Evolutionary conservation across 1,140 invertebrate genomes (phyloP).

Genomic region (Drosophila insularis): DNA sequence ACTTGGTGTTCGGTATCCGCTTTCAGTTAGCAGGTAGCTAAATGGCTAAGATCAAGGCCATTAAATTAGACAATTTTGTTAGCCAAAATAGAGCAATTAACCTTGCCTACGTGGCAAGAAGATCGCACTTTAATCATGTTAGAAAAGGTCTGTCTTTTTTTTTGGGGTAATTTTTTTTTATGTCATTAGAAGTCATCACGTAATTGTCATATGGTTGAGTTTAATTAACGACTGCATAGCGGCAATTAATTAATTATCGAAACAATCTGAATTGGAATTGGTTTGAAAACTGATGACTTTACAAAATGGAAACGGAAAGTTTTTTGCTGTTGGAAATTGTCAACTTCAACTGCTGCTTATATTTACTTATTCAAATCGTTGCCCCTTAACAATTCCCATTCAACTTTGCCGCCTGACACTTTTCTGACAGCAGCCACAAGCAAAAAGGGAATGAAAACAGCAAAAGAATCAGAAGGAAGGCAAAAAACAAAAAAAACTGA

Average conservation of each 20-base stretch:
- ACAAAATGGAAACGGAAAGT: constrained; percentile 3
- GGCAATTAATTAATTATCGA: constrained; percentile 60
- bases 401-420: constrained; percentile 81
- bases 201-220: constrained; percentile 41
- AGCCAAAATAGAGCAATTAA: constrained; percentile 73
- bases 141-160: constrained; percentile 7
- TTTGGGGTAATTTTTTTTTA: constrained; percentile 13
- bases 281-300: not conserved
- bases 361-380: constrained; percentile 81
- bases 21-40: constrained; percentile 33
- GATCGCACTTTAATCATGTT: not conserved
- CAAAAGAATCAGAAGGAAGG: constrained; percentile 47
- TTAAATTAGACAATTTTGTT: constrained; percentile 33
- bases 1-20: constrained; percentile 9
- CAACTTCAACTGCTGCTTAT: constrained; percentile 67
- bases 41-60: constrained; percentile 23
- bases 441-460: no score
- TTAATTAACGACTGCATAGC: constrained; percentile 43
- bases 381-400: constrained; percentile 48
- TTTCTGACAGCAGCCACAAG: constrained; percentile 72
- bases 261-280: constrained; percentile 34
- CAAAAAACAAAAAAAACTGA: constrained; percentile 67
- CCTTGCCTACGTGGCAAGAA: constrained; percentile 62
- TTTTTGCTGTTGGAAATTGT: constrained; percentile 37
- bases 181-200: constrained; percentile 54